These are phyloP conservation scores for Lysiphlebus fabarum DNA, from an alignment of 1,140 invertebrate genomes.

Conservation along the genomic window DNA sequence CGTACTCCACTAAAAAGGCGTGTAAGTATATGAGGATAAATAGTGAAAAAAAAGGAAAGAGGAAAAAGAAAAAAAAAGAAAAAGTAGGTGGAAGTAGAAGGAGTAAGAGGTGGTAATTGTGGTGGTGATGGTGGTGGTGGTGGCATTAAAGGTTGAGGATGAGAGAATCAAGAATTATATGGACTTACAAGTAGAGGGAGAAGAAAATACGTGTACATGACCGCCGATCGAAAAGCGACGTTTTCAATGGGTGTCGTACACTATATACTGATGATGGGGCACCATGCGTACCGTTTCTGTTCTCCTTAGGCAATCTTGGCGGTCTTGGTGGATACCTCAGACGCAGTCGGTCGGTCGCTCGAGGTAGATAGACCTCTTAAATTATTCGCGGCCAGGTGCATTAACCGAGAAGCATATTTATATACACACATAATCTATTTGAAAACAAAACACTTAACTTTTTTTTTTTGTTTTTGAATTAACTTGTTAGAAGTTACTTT, in stretches of 20 bases:
- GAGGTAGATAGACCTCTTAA: conserved; percentile 45
- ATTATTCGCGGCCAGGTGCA: conserved; percentile 36
- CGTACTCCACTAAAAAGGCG: background rate
- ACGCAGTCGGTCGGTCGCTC: conserved; percentile 52
- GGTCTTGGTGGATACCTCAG: conserved; percentile 41
- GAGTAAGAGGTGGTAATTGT: conserved; percentile 11
- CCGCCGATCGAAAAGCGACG: conserved; percentile 44
- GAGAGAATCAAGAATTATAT: background rate
- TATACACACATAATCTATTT: background rate
- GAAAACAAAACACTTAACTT: background rate
- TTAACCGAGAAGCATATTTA: conserved; percentile 21
- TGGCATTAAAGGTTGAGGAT: background rate
- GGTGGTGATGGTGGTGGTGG: conserved; percentile 3
- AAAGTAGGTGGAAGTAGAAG: conserved; percentile 16
- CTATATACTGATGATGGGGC: conserved; percentile 42
- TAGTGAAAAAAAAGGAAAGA: background rate
- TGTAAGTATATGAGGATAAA: background rate
- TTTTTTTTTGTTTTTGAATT: background rate
- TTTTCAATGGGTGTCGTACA: conserved; percentile 50
- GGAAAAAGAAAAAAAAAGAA: conserved; percentile 12
- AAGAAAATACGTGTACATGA: conserved; percentile 24
- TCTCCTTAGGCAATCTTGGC: conserved; percentile 49
- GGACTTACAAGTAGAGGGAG: background rate
- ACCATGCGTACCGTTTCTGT: conserved; percentile 56
- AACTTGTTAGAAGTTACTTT: background rate